phyloP scores from a whole-genome alignment of 2,113 vertebrate genomes.

The Myotis yumanensis region DNA sequence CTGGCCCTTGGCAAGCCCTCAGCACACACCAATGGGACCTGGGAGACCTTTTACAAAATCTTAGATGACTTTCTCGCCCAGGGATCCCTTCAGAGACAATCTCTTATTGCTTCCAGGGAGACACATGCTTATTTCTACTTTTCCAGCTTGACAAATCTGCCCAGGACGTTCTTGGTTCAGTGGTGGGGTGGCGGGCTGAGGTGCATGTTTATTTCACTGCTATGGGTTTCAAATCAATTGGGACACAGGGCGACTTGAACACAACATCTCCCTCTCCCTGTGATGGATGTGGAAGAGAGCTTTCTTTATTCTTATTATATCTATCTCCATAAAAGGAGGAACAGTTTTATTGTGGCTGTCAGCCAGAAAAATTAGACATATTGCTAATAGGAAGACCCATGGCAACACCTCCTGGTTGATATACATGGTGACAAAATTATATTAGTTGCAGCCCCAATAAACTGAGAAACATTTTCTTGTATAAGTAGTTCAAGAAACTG shows the following conservation, averaged over 20 bases:
- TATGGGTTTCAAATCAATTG: slow-evolving; percentile 56
- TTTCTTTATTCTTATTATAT: slow-evolving; percentile 70
- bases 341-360: slow-evolving; percentile 65
- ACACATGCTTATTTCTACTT: slow-evolving; percentile 29
- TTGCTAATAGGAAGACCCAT: slow-evolving; percentile 69
- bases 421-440: slow-evolving; percentile 60
- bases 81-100: not conserved
- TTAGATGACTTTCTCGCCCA: not conserved
- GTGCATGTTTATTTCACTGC: slow-evolving; percentile 48
- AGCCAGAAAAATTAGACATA: slow-evolving; percentile 73
- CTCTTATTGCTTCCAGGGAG: slow-evolving; percentile 49
- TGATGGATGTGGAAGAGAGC: not conserved
- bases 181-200: slow-evolving; percentile 8
- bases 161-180: slow-evolving; percentile 49
- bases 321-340: slow-evolving; percentile 66
- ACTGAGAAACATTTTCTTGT: slow-evolving; percentile 32
- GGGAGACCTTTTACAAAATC: not conserved
- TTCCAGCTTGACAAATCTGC: slow-evolving; percentile 57
- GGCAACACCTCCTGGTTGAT: slow-evolving; percentile 59
- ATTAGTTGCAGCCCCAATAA: slow-evolving; percentile 15
- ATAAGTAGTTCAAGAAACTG: slow-evolving; percentile 36
- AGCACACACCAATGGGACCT: not conserved
- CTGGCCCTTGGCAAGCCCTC: not conserved
- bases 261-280: not conserved
- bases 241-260: slow-evolving; percentile 62